Conservation (phyloP, 2,888 invertebrate genomes). For the Drosophila atripex region DNA sequence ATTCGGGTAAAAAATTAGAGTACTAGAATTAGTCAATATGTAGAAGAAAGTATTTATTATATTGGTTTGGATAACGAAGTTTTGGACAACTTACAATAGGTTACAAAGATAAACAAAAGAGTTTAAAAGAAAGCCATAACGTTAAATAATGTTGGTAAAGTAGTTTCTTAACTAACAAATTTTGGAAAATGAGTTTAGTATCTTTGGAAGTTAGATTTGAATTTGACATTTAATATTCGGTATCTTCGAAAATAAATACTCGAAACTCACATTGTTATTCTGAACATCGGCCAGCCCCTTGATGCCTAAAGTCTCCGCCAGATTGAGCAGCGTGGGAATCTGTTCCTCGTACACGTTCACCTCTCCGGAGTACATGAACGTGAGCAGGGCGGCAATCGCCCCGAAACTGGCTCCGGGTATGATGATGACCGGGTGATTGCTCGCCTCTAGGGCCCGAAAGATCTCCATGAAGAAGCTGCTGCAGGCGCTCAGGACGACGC, state of each 20-base stretch:
- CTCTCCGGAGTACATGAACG: constrained; percentile 95
- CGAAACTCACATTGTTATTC: constrained; percentile 87
- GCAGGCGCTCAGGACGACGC: constrained; percentile 93
- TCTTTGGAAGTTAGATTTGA: too few relatives aligned
- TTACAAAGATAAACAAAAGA: too few relatives aligned
- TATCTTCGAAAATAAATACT: neutral
- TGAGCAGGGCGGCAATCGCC: constrained; percentile 88
- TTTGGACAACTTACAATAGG: too few relatives aligned
- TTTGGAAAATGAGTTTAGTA: too few relatives aligned
- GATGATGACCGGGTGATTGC: constrained; percentile 83
- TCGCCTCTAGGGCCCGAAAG: constrained; percentile 85
- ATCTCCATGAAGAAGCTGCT: constrained; percentile 95
- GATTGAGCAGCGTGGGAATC: constrained; percentile 89
- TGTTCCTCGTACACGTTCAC: constrained; percentile 92
- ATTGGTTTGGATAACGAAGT: too few relatives aligned
- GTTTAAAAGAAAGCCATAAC: too few relatives aligned
- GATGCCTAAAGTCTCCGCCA: constrained; percentile 92
- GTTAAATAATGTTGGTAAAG: too few relatives aligned
- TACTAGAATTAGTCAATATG: too few relatives aligned
- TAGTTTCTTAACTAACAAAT: too few relatives aligned
- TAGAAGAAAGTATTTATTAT: too few relatives aligned
- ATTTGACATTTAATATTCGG: too few relatives aligned
- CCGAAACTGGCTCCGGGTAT: constrained; percentile 83
- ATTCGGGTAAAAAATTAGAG: too few relatives aligned
- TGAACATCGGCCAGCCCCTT: constrained; percentile 91